Evolutionary conservation across 2,797 vertebrate genomes (phyloP), one percentile per base, ranked within the genome.

Genomic region (Phaenicophaeus curvirostris): DNA sequence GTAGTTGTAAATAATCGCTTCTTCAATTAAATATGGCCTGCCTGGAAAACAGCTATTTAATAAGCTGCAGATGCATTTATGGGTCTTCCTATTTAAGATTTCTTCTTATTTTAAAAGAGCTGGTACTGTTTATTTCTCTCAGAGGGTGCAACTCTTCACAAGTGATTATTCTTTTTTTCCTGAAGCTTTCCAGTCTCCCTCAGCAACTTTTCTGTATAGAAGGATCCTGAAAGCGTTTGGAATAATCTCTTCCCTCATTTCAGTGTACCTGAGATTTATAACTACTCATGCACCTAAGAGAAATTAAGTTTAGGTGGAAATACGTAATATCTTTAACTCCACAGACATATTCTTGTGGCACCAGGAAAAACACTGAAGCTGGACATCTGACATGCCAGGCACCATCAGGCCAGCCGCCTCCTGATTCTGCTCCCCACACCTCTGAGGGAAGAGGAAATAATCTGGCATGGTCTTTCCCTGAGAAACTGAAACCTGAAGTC

Each of bases 401-500:
- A 15, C 35, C 5, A 1, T 14, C 71, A 67, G 67, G 54, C 37
- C 55, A 58, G 31, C 2, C 3, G 21, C 76, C 75, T 69, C 72
- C 78, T 46, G 31, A 72, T 86, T 66, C 53, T 72, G 55, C 76
- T 93, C 42, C 69, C 35, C 80, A 61, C 73, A 90, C 42, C 74
- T 63, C 66, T 5, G 35, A 88, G 89, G 87, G 91, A 92, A 85
- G 57, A 87, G 42, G 77, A 83, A 95, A 93, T 55, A 75, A 41
- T 37, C 68, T 95, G 92, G 87, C 94, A 93, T 85, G 41, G 54
- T 73, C 54, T 53, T 89, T 67, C 62, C 75, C 58, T 0, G 5
- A 69, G 71, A 96, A 97, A 93, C 20, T 96, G 94, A 97, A 93
- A 96, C 94, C 89, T 85, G 57, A 81, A 94, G 54, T 83, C 89